Evolutionary conservation across 1,140 invertebrate species (phyloP), one percentile per base, ranked within the genome.

Genomic region (Choristoneura fumiferana): DNA sequence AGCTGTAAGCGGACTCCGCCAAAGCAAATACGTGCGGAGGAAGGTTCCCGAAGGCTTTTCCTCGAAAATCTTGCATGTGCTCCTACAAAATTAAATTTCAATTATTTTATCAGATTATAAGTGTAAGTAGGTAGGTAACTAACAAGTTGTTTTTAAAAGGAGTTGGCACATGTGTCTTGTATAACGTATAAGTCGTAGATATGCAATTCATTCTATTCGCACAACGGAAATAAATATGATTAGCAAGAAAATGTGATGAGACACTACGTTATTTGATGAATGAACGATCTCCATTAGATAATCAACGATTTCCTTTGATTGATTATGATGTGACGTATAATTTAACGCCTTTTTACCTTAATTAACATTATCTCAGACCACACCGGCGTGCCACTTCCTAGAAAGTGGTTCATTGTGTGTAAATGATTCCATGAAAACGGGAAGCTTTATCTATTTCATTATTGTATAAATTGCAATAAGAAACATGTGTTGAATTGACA

Each of bases 11-110:
- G 6, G 96, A 95, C 88, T 98, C 96, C 2, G 96, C 96, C 57
- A 98, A 89, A 4, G 96, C 96, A 87, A 97, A 98, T 10, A 98
- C 95, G 79, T 98, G 97, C 0, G 97, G 97, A 63, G 96, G 94
- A 69, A 95, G 86, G 6, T 92, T 90, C 5, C 95, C 95, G 84
- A 97, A 92, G 80, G 97, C 96, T 73, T 94, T 92, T 14, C 93
- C 94, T 73, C 95, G 93, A 84, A 96, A 97, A 71, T 93, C 92
- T 69, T 93, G 92, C 63, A 97, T 95, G 77, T 94, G 92, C 60
- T 95, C 93, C 96, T 97, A 90, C 55, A 91, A 84, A 82, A 69
- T 55, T 22, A 12, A 36, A 17, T n/a, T 54, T 36, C 22, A 29
- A 34, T 54, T 35, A 33, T 22, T 12, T 15, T 17, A 15, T 39